Evolutionary conservation across 2,797 vertebrate genomes (phyloP), one percentile per base, ranked within the genome.

Genomic region (Chaunax sp.): DNA sequence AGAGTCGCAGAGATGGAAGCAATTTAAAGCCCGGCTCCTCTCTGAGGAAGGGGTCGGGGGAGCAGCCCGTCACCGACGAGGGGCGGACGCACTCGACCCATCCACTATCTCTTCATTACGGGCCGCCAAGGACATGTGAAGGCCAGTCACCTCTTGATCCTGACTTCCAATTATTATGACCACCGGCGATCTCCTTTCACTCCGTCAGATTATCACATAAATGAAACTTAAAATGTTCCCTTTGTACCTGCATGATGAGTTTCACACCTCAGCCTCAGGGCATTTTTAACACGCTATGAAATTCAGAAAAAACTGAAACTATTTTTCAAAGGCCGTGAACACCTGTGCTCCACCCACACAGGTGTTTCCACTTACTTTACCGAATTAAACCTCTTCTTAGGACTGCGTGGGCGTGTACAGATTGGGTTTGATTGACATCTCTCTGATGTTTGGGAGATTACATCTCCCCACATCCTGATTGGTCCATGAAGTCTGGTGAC

Each of bases 1-100:
- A 93, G 89, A 84, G 87, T 84, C 90, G 76, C 78, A 26, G 88
- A 89, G 88, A 91, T 91, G 91, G 92, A 92, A 92, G 92, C 91
- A 92, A 92, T 93, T 92, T 92, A 90, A 88, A 89, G 87, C 66
- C 81, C 82, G n/a, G 72, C 88, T 90, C 91, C 82, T 86, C 85
- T 81, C 80, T 6, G 84, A 90, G 88, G 87, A 91, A 58, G 85
- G 85, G 30, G 91, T 84, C 88, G 90, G 90, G 91, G 90, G 91
- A 89, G 81, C 84, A 87, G 88, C 90, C 87, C 85, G 91, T 91
- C 90, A 85, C 68, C 23, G 53, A 70, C 54, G 59, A 83, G 78
- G 82, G 75, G 70, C 30, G 14, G 70, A 81, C 78, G 65, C 77
- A 81, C 82, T 79, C 54, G 12, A 86, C 84, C 82, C 83, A 85